Base-by-base conservation (phyloP, 2,113 vertebrate genomes). In the Chloroceryle aenea region DNA sequence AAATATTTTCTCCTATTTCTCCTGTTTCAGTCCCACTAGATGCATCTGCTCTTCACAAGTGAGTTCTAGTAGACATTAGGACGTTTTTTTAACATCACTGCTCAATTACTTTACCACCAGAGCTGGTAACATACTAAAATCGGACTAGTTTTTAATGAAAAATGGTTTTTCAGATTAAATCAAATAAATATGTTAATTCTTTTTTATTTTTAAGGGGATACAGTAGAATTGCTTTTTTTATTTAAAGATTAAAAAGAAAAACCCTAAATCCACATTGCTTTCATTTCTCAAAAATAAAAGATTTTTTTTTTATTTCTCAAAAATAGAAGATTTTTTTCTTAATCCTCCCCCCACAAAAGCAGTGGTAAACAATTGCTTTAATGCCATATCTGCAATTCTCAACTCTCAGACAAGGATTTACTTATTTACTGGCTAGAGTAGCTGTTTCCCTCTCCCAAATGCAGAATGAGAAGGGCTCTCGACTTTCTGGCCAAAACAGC, bases 1-100 rank as follows among this genome's bases (percentile, higher is more conserved):
- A 87, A 79, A 64, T 85, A 77, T 78, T 93, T 95, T 91, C 56
- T 81, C 47, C 64, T 59, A 34, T 89, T 92, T 77, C 68, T 80
- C 59, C 61, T 36, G 76, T 87, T 92, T 90, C 62, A 62, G 16
- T 79, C 58, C 40, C 30, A 21, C 27, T 82, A 32, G 53, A n/a
- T 34, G 48, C 52, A 76, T 94, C 75, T 69, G 25, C 90, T 87
- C 48, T 88, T 94, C 79, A 80, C 85, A 79, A 78, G 82, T 58
- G 84, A 68, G 56, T 89, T 89, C 56, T 76, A 38, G 58, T 52
- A 59, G 48, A 14, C n/a, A 32, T 25, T 66, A 20, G 58, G 67
- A 85, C 48, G 45, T 89, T 68, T 87, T 92, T 78, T 84, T 61
- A 72, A 40, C 45, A 82, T 72, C 66, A 22, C 8, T 64, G 52